These are phyloP conservation scores for Thecocarcelia acutangulata DNA, from an alignment of 2,888 invertebrate genomes.

Conservation along the genomic window DNA sequence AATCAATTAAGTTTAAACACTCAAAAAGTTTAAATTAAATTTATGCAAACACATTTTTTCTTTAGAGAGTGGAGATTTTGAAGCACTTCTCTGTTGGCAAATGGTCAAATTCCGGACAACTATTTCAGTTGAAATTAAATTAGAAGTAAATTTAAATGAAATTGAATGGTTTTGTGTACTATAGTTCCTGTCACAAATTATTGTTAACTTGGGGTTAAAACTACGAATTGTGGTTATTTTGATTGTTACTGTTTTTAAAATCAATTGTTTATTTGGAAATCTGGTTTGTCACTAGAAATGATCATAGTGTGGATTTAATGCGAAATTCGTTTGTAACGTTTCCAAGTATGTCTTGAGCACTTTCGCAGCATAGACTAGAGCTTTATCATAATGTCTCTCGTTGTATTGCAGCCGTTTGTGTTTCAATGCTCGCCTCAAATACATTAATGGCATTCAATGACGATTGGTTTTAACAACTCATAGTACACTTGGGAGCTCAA, in stretches of 20 bases:
- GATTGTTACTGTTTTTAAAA: constrained; percentile 10
- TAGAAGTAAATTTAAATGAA: constrained; percentile 35
- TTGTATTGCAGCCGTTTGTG: too few relatives aligned
- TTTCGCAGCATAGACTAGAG: too few relatives aligned
- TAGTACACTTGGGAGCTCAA: too few relatives aligned
- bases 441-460: too few relatives aligned
- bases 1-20: constrained; percentile 44
- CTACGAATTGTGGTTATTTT: neutral
- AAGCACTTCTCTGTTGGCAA: neutral
- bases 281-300: constrained; percentile 5
- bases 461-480: too few relatives aligned
- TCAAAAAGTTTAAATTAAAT: constrained; percentile 24
- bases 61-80: neutral
- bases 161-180: constrained; percentile 37
- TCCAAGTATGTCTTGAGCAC: too few relatives aligned
- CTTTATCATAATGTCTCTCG: too few relatives aligned
- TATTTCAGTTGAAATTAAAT: constrained; percentile 32
- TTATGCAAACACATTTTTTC: neutral
- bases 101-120: constrained; percentile 21
- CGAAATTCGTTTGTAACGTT: too few relatives aligned
- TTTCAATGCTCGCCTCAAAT: too few relatives aligned
- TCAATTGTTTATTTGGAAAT: neutral
- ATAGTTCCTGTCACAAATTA: constrained; percentile 27
- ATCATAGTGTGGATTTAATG: too few relatives aligned
- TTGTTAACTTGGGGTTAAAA: neutral